phyloP scores from a whole-genome alignment of 2,797 vertebrate genomes.

The Crenichthys baileyi region DNA sequence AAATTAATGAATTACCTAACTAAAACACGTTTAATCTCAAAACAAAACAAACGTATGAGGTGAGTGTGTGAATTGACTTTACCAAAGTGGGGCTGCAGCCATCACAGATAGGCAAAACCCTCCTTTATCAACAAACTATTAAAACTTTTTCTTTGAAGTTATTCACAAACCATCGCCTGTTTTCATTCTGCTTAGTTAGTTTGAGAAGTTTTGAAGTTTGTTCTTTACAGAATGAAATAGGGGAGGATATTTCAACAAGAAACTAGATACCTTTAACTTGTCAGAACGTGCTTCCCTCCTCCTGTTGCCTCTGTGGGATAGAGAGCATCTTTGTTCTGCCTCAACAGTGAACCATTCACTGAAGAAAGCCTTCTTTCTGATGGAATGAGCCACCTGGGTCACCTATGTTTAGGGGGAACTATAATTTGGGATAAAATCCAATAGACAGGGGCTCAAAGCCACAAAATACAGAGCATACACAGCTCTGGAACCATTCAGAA shows the following conservation, averaged over 20 bases:
- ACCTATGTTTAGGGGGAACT: constrained; percentile 34
- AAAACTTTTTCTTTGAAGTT: neutral
- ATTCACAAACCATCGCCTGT: neutral
- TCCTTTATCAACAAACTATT: neutral
- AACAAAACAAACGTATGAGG: too few species aligned
- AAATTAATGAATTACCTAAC: too few species aligned
- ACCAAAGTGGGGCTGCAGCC: too few species aligned
- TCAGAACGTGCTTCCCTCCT: constrained; percentile 44
- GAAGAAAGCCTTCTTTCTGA: constrained; percentile 53
- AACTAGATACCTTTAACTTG: constrained; percentile 42
- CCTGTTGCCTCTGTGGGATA: constrained; percentile 57
- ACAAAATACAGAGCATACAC: constrained; percentile 51
- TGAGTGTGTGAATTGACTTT: too few species aligned
- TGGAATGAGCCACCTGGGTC: constrained; percentile 34
- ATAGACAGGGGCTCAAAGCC: constrained; percentile 50
- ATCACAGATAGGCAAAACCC: too few species aligned
- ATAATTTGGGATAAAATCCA: constrained; percentile 51
- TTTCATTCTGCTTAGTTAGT: neutral
- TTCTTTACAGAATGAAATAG: neutral
- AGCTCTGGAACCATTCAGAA: constrained; percentile 66
- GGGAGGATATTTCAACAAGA: constrained; percentile 26
- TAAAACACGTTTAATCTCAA: too few species aligned
- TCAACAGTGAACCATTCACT: constrained; percentile 27
- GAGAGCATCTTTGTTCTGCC: constrained; percentile 52
- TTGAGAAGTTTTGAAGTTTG: constrained; percentile 1